Percentiles rank a stretch among this genome's conserved stretches.
These are phyloP conservation scores for Cirrhinus molitorella DNA, from an alignment of 2,797 vertebrate species.

Conservation along the genomic window DNA sequence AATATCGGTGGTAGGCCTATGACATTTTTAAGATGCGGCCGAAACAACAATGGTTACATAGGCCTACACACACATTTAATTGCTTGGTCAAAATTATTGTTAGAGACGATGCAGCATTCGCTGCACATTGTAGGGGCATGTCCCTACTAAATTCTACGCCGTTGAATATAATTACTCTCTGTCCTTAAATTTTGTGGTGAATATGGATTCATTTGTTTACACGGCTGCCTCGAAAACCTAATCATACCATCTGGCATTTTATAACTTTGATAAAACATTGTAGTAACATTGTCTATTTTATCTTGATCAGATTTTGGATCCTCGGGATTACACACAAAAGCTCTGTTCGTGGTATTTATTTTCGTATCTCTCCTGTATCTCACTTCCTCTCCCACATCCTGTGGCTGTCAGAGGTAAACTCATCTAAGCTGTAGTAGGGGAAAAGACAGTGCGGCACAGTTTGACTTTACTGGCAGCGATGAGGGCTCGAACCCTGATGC, in stretches of 20 bases:
- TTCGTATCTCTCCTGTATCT: slow-evolving; percentile 23
- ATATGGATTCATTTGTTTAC: neutral
- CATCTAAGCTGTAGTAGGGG: neutral
- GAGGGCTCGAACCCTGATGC: slow-evolving; percentile 35
- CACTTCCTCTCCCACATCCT: slow-evolving; percentile 41
- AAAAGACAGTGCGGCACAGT: slow-evolving; percentile 22
- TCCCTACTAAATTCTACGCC: too few species aligned
- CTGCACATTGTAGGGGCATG: too few species aligned
- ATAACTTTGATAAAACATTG: slow-evolving; percentile 11
- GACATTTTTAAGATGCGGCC: too few species aligned
- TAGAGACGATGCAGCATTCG: too few species aligned
- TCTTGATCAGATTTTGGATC: slow-evolving; percentile 23
- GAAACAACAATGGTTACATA: too few species aligned
- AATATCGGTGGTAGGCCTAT: too few species aligned
- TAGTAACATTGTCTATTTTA: too few species aligned
- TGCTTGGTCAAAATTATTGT: too few species aligned
- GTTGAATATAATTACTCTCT: too few species aligned
- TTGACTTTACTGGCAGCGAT: slow-evolving; percentile 20
- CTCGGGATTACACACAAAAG: neutral
- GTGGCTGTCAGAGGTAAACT: slow-evolving; percentile 28
- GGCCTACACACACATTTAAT: too few species aligned
- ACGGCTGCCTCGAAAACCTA: neutral
- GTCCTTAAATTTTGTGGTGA: too few species aligned
- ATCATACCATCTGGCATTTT: slow-evolving; percentile 26
- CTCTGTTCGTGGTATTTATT: slow-evolving; percentile 17